phyloP scores from a whole-genome alignment of 2,113 vertebrate species.

The Rhizomys pruinosus region DNA sequence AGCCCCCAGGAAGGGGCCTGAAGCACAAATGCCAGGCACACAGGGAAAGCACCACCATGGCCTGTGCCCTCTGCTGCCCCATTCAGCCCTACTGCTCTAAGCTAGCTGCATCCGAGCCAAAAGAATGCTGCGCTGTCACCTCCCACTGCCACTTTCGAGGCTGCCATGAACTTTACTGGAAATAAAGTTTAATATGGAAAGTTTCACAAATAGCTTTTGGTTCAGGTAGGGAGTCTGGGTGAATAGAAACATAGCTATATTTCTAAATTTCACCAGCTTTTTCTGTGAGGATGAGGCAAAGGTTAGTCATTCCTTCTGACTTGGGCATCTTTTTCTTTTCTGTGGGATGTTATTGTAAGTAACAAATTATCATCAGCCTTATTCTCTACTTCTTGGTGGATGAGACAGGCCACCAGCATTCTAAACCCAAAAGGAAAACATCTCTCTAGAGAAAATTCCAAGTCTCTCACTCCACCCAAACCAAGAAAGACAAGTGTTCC shows the following conservation, averaged over 20 bases:
- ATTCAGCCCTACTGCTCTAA: background rate
- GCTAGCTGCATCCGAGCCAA: constrained; percentile 43
- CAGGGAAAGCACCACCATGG: background rate
- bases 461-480: background rate
- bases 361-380: constrained; percentile 24
- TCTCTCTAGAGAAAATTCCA: constrained; percentile 35
- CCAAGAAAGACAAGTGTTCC: background rate
- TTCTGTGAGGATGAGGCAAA: constrained; percentile 34
- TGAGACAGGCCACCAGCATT: background rate
- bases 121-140: constrained; percentile 73
- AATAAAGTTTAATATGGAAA: constrained; percentile 79
- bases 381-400: constrained; percentile 37
- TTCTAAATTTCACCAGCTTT: constrained; percentile 72
- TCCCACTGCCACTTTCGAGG: constrained; percentile 50
- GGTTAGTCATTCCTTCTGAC: constrained; percentile 35
- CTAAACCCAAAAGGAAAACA: constrained; percentile 21
- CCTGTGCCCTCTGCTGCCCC: background rate
- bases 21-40: accelerated
- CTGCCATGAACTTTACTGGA: constrained; percentile 75
- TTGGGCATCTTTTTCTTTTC: background rate
- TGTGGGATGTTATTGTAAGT: constrained; percentile 4
- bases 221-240: constrained; percentile 73
- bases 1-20: background rate
- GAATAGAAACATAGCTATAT: constrained; percentile 61
- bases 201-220: constrained; percentile 65